Base-by-base conservation (phyloP, 2,797 vertebrate genomes). In the Micropoecilia bifurca region DNA sequence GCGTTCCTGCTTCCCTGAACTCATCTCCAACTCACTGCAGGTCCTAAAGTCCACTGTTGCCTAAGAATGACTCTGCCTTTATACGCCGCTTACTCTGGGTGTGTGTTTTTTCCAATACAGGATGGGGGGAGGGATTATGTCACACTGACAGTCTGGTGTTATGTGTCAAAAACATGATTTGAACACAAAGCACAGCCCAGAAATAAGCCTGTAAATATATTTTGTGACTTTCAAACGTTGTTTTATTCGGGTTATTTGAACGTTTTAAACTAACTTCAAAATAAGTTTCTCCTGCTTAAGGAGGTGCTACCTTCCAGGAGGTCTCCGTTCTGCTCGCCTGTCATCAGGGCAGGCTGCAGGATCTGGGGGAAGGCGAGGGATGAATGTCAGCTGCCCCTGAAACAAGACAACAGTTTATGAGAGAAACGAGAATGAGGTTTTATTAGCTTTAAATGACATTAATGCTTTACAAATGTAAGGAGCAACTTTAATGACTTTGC, bases 261-360 rank as follows among this genome's bases (percentile, higher is more conserved):
- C 1, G 8, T 30, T 69, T 41, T 43, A 39, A 9, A 46, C 46
- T 33, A 28, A 73, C 30, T 48, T 36, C 30, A 45, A 47, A 30
- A 6, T 10, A 57, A 59, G 73, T 85, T 86, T 91, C 82, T 84
- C 82, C 88, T 88, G 71, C 61, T 88, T 36, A 75, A 72, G 80
- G 66, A 0, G 50, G 50, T 9, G 47, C 89, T 92, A 95, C 95
- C 95, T 93, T 95, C 91, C 3, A 91, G 78, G 86, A 92, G 83
- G 80, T 92, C 94, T 83, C 76, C 85, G 25, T 93, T 90, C 80
- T 88, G 90, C 36, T 88, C 78, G 13, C 89, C 46, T 88, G 87
- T 93, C 95, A 95, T 95, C 76, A 39, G 84, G 68, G 50, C 73
- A 76, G 86, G 87, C 88, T 86, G 89, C 83, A 59, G 74, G 82